Evolutionary conservation across 2,113 vertebrate species (phyloP).

Genomic region (Balaeniceps rex): DNA sequence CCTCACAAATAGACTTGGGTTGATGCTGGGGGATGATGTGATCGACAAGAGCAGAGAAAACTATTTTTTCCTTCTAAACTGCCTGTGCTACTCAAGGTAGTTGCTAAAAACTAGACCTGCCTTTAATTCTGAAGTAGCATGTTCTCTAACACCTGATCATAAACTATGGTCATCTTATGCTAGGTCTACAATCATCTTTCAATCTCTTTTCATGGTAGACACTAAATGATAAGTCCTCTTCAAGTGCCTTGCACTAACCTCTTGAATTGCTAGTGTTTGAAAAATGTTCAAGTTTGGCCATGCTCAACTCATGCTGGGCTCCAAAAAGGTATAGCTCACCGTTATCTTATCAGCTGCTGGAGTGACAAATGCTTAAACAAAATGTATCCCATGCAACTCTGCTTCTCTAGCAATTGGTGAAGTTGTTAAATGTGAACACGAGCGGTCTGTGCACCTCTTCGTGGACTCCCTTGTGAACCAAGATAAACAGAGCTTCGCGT

Average conservation of each 20-base stretch:
- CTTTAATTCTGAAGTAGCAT: neutral
- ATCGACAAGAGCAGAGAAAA: neutral
- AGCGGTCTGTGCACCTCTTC: constrained; percentile 91
- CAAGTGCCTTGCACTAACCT: neutral
- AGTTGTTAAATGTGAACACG: constrained; percentile 90
- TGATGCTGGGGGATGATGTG: neutral
- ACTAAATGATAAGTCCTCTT: neutral
- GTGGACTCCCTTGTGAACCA: constrained; percentile 93
- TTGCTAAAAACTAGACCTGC: neutral
- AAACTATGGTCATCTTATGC: neutral
- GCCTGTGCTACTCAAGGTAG: neutral
- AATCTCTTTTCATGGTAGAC: neutral
- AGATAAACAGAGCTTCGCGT: constrained; percentile 91
- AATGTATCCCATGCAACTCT: neutral
- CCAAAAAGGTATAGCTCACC: neutral
- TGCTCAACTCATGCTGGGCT: fast-evolving
- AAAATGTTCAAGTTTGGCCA: neutral
- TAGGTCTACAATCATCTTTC: neutral
- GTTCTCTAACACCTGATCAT: neutral
- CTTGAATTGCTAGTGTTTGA: neutral
- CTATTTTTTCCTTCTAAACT: neutral
- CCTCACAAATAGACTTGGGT: neutral
- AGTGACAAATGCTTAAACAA: neutral
- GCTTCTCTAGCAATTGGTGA: constrained; percentile 80
- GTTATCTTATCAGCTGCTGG: neutral